Base-by-base conservation (phyloP, 2,888 invertebrate species). In the Tiphia femorata region DNA sequence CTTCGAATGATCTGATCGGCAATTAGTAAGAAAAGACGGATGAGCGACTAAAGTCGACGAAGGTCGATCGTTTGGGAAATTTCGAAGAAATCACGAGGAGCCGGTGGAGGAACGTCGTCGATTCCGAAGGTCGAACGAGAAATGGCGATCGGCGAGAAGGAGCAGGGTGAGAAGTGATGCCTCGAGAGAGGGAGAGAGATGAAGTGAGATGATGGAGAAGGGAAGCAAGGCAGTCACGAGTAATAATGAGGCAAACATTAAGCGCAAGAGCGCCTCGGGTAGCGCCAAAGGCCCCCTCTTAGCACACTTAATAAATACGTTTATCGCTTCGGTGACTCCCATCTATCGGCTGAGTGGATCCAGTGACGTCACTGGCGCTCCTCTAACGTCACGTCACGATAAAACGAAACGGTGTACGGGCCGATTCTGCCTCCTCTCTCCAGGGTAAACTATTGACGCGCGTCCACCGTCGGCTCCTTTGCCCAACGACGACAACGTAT, bases 301-400 rank as follows among this genome's bases (percentile, higher is more conserved):
- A 69, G 64, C 61, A 67, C 70, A 72, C 70, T 78, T 75, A 71
- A 77, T 78, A 78, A 78, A 77, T 78, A 73, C 68, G 72, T 78
- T 78, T 76, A 75, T 78, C 76, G 75, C 75, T 66, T 70, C 71
- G 59, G 56, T 70, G 71, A 62, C 66, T 76, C 57, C 59, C 67
- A 64, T 72, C 70, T 67, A 72, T 74, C 73, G 76, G 75, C 67
- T 71, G 77, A 79, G 77, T 76, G 71, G 67, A 62, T 72, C 70
- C 71, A 70, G 67, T 77, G 79, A 79, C 80, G 78, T 79, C 78
- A 78, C 67, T 56, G 68, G 62, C 73, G 70, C 68, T 75, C 67
- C 75, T 78, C 72, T 70, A 76, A 67, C 72, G 68, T 71, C 70
- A 72, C 52, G 58, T 67, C 58, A 62, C 59, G 75, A 73, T 76